phyloP scores from a whole-genome alignment of 2,113 vertebrate genomes.

The Oophaga pumilio region DNA sequence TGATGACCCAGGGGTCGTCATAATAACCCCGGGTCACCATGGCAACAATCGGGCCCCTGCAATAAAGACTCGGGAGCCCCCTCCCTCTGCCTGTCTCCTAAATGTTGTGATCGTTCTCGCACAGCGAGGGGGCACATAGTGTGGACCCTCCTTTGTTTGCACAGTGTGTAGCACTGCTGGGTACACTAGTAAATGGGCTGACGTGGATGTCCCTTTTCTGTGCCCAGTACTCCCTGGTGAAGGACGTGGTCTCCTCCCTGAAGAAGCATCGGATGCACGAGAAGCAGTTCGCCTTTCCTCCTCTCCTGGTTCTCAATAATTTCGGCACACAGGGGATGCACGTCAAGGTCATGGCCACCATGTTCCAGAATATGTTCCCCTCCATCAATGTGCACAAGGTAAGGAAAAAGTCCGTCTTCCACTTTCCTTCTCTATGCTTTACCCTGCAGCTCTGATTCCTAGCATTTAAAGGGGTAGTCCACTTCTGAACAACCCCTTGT shows the following conservation, averaged over 20 bases:
- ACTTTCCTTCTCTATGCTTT: neutral
- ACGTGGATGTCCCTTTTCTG: neutral
- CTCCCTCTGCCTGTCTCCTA: no score
- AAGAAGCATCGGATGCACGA: conserved; percentile 91
- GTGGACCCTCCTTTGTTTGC: no score
- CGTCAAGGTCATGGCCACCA: conserved; percentile 88
- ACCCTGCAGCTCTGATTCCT: neutral
- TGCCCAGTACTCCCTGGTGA: conserved; percentile 82
- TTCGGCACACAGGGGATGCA: conserved; percentile 88
- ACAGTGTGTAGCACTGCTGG: no score
- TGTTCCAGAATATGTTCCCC: conserved; percentile 95
- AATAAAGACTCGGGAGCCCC: no score
- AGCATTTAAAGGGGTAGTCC: neutral
- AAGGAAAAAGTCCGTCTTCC: neutral
- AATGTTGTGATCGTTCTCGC: no score
- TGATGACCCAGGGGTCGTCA: no score
- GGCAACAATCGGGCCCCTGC: no score
- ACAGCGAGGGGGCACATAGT: no score
- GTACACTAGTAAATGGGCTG: no score
- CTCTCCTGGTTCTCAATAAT: conserved; percentile 88
- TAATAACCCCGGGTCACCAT: no score
- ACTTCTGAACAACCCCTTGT: no score
- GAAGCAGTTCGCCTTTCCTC: conserved; percentile 88
- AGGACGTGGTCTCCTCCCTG: conserved; percentile 86
- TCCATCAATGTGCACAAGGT: conserved; percentile 93